A percentile compares a stretch with the other conserved stretches of the same genome.
These are phyloP conservation scores for Aphrocallistes beatrix DNA, from an alignment of 37 sponge, comb jelly and placozoan genomes.

Conservation along the genomic window DNA sequence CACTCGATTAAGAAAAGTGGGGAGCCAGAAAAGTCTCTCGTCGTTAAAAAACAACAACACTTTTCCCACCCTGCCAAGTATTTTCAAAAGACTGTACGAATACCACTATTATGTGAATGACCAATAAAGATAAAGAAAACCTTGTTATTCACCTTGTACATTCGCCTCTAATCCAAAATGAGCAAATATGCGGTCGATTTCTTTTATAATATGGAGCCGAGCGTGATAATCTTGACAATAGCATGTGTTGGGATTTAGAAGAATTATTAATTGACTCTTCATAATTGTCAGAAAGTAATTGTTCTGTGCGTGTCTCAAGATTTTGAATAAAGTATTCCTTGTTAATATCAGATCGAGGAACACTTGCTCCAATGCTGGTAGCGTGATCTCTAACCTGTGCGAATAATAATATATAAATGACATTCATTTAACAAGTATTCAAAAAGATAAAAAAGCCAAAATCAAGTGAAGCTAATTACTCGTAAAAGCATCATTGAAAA, in stretches of 20 bases:
- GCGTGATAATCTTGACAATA: constrained; percentile 51
- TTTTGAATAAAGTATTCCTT: constrained; percentile 84
- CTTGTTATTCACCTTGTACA: constrained; percentile 34
- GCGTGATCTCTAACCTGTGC: constrained; percentile 71
- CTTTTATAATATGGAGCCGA: constrained; percentile 96
- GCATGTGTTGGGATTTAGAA: background rate
- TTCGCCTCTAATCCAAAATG: constrained; percentile 99
- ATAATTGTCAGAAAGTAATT: background rate
- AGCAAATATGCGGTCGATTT: constrained; percentile 96
- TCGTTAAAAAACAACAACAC: too few relatives aligned
- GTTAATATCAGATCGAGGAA: constrained; percentile 86
- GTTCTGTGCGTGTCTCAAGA: constrained; percentile 36
- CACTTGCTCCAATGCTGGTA: constrained; percentile 47
- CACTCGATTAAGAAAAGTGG: too few relatives aligned
- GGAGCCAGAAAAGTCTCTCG: too few relatives aligned
- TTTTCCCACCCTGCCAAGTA: too few relatives aligned
- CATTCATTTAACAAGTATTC: background rate
- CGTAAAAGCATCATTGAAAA: too few relatives aligned
- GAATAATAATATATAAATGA: too few relatives aligned
- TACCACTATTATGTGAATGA: too few relatives aligned
- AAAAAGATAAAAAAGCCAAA: background rate
- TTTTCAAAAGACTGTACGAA: too few relatives aligned
- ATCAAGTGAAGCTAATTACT: background rate
- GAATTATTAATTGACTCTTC: background rate
- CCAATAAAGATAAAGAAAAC: background rate